Evolutionary conservation across 2,888 invertebrate genomes (phyloP).

Genomic region (Norana najaformis): DNA sequence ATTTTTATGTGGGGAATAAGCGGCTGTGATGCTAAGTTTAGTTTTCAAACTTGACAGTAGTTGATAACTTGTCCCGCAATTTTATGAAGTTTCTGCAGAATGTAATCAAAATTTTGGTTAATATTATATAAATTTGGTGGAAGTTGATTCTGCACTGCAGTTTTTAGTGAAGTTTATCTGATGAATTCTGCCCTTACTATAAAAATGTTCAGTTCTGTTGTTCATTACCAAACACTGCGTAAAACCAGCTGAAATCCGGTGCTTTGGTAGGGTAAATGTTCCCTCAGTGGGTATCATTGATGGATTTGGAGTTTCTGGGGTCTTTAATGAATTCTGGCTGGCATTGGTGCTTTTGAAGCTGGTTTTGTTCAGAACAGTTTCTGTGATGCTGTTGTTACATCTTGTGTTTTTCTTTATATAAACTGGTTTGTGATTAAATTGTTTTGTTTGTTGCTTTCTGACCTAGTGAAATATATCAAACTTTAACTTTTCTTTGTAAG

Average conservation of each 20-base stretch:
- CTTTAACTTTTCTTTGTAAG: neutral
- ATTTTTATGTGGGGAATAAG: neutral
- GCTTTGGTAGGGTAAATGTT: neutral
- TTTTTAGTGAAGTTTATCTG: neutral
- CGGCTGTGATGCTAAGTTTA: neutral
- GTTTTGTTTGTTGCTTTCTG: neutral
- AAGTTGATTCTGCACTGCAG: neutral
- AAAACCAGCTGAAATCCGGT: neutral
- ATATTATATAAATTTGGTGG: no score
- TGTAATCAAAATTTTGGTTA: neutral
- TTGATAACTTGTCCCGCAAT: neutral
- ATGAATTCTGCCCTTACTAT: neutral
- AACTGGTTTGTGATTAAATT: neutral
- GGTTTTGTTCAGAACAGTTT: slow-evolving; percentile 7
- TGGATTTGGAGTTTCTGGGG: neutral
- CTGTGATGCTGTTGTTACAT: neutral
- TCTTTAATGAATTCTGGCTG: neutral
- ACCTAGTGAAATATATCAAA: neutral
- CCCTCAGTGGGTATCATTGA: neutral
- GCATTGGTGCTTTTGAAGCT: neutral
- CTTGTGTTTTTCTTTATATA: neutral
- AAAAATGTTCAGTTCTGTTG: neutral
- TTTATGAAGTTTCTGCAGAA: neutral
- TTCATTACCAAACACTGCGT: neutral
- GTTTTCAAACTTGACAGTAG: neutral